A percentile compares a stretch with the other conserved stretches of the same genome.
These are phyloP conservation scores for Lepidocyrtoides sp. DNA, from an alignment of 2,888 invertebrate genomes.

Conservation along the genomic window DNA sequence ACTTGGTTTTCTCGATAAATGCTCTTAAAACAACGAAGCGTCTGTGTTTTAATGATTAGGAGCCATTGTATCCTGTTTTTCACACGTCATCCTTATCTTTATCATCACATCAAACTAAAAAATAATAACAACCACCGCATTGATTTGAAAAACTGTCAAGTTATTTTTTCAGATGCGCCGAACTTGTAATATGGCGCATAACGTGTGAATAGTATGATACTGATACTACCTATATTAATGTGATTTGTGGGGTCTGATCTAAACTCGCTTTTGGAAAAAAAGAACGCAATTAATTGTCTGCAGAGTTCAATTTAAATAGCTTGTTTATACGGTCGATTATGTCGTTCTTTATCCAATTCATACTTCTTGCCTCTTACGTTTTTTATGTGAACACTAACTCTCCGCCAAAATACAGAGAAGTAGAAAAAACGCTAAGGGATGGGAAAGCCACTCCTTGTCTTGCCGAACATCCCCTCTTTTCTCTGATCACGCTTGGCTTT, in stretches of 20 bases:
- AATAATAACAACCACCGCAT: background rate
- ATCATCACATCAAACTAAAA: background rate
- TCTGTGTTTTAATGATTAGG: conserved; percentile 3
- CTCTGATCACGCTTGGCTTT: background rate
- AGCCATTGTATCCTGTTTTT: conserved; percentile 49
- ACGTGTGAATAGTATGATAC: too few species aligned
- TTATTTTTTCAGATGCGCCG: background rate
- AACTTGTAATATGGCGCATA: background rate
- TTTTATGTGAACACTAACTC: background rate
- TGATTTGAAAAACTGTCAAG: background rate
- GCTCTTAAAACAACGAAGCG: conserved; percentile 20
- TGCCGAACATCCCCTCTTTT: background rate
- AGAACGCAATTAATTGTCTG: conserved; percentile 41
- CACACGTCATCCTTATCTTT: background rate
- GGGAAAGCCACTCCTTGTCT: conserved; percentile 50
- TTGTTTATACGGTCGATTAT: conserved; percentile 49
- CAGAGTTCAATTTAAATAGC: conserved; percentile 17
- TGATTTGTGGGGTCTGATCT: background rate
- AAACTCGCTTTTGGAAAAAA: background rate
- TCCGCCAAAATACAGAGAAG: background rate
- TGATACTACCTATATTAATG: too few species aligned
- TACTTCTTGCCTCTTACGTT: background rate
- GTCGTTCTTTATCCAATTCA: conserved; percentile 10
- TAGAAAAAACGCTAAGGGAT: conserved; percentile 32
- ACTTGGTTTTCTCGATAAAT: background rate